Evolutionary conservation across 2,797 vertebrate species (phyloP).

Genomic region (Syngnathus acus): DNA sequence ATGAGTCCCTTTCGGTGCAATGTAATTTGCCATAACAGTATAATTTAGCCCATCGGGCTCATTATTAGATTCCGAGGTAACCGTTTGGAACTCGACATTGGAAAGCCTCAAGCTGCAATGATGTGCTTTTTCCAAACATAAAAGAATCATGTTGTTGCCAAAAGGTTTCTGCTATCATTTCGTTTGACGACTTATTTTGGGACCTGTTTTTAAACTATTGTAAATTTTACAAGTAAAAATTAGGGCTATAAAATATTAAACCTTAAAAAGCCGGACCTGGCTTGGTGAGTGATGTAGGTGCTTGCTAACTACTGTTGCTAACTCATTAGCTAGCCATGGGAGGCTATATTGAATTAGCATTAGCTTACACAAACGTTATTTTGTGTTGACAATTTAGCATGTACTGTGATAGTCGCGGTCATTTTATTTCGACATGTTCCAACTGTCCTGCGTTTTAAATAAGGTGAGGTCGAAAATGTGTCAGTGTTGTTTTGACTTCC

Average conservation of each 20-base stretch:
- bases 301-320: too few relatives aligned
- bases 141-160: neutral
- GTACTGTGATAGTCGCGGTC: neutral
- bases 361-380: too few relatives aligned
- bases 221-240: too few relatives aligned
- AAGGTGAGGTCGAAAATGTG: neutral
- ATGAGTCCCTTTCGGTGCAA: neutral
- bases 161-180: neutral
- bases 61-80: neutral
- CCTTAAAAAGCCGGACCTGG: too few relatives aligned
- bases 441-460: neutral
- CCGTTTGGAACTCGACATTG: neutral
- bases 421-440: neutral
- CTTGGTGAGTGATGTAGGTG: too few relatives aligned
- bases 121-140: neutral
- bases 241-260: too few relatives aligned
- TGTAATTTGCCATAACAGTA: neutral
- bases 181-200: too few relatives aligned
- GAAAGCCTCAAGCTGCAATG: neutral
- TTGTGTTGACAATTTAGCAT: too few relatives aligned
- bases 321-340: too few relatives aligned
- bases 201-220: too few relatives aligned
- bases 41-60: neutral
- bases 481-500: neutral
- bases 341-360: too few relatives aligned